A percentile compares a stretch with the other conserved stretches of the same genome.
Evolutionary conservation across 2,113 vertebrate genomes (phyloP).

Genomic region (Bujurquina vittata): DNA sequence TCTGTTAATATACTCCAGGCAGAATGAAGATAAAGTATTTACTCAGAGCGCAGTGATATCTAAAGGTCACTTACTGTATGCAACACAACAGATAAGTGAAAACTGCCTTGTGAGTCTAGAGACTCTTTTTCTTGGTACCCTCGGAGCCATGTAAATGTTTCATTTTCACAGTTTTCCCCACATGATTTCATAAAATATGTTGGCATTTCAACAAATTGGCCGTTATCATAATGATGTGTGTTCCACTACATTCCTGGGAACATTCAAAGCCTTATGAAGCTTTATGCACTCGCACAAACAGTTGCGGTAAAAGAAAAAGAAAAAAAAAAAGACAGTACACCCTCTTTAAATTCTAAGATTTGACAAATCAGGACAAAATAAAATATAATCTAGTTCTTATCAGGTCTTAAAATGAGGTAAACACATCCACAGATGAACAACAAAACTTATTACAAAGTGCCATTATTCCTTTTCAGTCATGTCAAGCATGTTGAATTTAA

Average conservation of each 20-base stretch:
- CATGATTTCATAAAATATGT: background rate
- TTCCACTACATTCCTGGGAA: background rate
- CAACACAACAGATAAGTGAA: background rate
- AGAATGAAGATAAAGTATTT: background rate
- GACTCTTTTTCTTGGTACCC: background rate
- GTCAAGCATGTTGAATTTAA: background rate
- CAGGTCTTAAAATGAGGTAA: background rate
- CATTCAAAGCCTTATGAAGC: background rate
- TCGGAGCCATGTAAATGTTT: background rate
- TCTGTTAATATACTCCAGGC: background rate
- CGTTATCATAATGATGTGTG: conserved; percentile 1
- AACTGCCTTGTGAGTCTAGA: background rate
- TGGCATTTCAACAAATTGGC: background rate
- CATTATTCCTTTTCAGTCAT: background rate
- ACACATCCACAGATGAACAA: background rate
- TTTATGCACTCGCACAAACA: background rate
- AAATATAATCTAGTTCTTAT: background rate
- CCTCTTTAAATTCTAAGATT: background rate
- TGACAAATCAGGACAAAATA: background rate
- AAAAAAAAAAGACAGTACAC: no score
- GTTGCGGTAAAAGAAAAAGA: background rate
- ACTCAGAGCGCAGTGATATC: background rate
- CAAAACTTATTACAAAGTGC: background rate
- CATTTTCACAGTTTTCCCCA: background rate
- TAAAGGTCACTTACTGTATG: background rate